These are phyloP conservation scores for Esox lucius DNA, from an alignment of 2,797 vertebrate species.

Conservation along the genomic window DNA sequence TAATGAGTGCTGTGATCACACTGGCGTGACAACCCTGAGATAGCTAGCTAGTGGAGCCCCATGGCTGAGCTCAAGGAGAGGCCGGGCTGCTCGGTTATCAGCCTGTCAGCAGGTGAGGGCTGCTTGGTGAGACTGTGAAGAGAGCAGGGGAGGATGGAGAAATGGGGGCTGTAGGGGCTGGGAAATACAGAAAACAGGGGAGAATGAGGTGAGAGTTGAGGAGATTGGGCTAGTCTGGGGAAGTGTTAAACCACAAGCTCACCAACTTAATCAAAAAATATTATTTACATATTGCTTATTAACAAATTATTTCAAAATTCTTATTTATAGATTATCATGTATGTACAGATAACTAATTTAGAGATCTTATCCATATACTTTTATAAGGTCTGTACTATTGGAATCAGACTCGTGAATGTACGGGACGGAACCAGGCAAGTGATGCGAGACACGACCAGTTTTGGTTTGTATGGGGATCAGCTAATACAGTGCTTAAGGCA, in stretches of 20 bases:
- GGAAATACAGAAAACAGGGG: conserved; percentile 44
- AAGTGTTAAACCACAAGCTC: background rate
- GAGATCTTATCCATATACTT: too few species aligned
- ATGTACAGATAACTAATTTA: too few species aligned
- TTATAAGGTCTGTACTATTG: too few species aligned
- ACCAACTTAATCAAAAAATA: too few species aligned
- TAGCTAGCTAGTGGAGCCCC: conserved; percentile 16
- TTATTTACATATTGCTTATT: too few species aligned
- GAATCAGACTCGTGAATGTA: too few species aligned
- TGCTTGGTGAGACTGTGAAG: conserved; percentile 18
- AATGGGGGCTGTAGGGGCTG: conserved; percentile 62
- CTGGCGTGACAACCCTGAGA: conserved; percentile 83
- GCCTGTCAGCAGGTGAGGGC: conserved; percentile 70
- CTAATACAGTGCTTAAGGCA: background rate
- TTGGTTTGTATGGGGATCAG: background rate
- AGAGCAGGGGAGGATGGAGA: conserved; percentile 41
- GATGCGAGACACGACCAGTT: background rate
- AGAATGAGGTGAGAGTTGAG: background rate
- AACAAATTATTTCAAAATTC: too few species aligned
- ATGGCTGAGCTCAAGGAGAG: conserved; percentile 74
- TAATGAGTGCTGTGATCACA: conserved; percentile 93
- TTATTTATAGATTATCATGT: too few species aligned
- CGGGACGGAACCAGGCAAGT: too few species aligned
- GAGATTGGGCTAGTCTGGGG: background rate
- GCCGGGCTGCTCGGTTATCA: conserved; percentile 85